A percentile compares a stretch with the other conserved stretches of the same genome.
These are phyloP conservation scores for Philonicus albiceps DNA, from an alignment of 2,888 invertebrate genomes.

Conservation along the genomic window DNA sequence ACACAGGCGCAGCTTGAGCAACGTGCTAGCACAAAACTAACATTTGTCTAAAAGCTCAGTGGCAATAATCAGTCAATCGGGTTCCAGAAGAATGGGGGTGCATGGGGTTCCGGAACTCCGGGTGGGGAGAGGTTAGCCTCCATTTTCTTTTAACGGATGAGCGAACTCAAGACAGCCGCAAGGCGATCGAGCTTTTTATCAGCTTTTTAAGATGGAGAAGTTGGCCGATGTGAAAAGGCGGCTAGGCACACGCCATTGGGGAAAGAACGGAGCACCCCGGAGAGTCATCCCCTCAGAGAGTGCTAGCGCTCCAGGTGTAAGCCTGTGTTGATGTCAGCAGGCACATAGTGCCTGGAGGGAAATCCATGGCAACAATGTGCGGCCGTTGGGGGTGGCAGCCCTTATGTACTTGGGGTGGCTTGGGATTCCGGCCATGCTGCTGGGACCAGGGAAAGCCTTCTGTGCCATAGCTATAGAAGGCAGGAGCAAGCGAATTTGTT, in stretches of 20 bases:
- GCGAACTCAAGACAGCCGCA: background rate
- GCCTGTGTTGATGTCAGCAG: constrained; percentile 9
- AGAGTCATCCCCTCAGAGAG: constrained; percentile 6
- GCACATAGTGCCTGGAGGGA: constrained; percentile 35
- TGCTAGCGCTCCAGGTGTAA: background rate
- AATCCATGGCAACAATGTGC: constrained; percentile 42
- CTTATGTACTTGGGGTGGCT: constrained; percentile 55
- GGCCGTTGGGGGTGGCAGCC: background rate
- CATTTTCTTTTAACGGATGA: constrained; percentile 8
- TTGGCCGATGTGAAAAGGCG: background rate
- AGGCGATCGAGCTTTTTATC: constrained; percentile 9
- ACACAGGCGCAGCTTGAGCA: constrained; percentile 1
- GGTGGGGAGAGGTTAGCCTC: background rate
- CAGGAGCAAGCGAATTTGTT: constrained; percentile 2
- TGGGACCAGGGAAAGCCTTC: constrained; percentile 62
- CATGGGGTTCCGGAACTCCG: background rate
- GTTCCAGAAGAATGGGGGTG: background rate
- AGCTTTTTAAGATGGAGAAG: constrained; percentile 25
- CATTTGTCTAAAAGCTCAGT: constrained; percentile 40
- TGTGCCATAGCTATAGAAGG: constrained; percentile 5
- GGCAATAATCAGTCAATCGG: constrained; percentile 35
- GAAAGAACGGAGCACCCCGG: constrained; percentile 3
- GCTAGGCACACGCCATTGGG: background rate
- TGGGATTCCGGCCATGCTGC: constrained; percentile 63
- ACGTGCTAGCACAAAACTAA: constrained; percentile 26